A percentile compares a stretch with the other conserved stretches of the same genome.
These are phyloP conservation scores for Aplochiton taeniatus DNA, from an alignment of 2,797 vertebrate species.

Conservation along the genomic window DNA sequence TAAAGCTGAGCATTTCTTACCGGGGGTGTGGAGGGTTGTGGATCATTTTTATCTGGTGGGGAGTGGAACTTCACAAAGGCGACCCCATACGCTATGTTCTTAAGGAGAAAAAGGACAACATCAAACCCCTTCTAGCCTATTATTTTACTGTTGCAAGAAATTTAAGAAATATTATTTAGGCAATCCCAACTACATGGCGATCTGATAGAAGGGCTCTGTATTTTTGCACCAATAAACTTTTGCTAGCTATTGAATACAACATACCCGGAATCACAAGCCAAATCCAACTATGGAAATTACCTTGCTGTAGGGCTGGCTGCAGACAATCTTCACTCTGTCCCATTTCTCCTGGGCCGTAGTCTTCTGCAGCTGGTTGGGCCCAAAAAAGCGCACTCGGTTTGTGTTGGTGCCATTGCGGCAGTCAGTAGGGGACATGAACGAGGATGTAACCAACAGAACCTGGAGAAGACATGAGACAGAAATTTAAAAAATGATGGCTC, in stretches of 20 bases:
- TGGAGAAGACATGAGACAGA: constrained; percentile 38
- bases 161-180: too few relatives aligned
- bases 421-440: constrained; percentile 92
- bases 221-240: too few relatives aligned
- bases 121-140: background rate
- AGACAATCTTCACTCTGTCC: constrained; percentile 89
- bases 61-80: constrained; percentile 88
- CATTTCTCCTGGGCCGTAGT: constrained; percentile 83
- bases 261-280: background rate
- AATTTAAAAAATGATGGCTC: background rate
- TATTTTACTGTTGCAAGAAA: too few relatives aligned
- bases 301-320: constrained; percentile 89
- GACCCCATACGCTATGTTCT: constrained; percentile 86
- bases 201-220: too few relatives aligned
- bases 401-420: constrained; percentile 82
- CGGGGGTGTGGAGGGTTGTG: constrained; percentile 66
- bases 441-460: constrained; percentile 89
- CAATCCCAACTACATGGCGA: too few relatives aligned
- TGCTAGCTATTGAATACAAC: background rate
- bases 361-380: constrained; percentile 83
- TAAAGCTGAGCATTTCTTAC: constrained; percentile 65
- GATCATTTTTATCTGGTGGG: constrained; percentile 80
- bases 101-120: background rate
- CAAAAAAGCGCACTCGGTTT: constrained; percentile 85
- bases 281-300: too few relatives aligned